These are phyloP conservation scores for Bombycilla garrulus DNA, from an alignment of 2,113 vertebrate genomes.

Conservation along the genomic window DNA sequence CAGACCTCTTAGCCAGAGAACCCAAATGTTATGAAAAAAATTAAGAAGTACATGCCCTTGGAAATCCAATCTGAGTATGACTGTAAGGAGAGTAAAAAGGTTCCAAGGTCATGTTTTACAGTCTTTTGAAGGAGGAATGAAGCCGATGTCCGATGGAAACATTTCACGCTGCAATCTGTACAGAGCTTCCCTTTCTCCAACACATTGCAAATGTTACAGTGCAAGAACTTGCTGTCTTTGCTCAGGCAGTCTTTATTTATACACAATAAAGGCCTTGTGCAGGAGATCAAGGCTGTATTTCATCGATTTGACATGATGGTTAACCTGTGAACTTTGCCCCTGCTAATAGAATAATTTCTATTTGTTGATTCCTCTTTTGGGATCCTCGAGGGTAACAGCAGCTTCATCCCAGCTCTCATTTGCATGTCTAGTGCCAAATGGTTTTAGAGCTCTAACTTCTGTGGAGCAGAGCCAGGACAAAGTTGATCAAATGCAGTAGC, in stretches of 20 bases:
- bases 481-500: background rate
- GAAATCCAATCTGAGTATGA: constrained; percentile 1
- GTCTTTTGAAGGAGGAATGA: constrained; percentile 26
- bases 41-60: background rate
- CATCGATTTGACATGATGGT: constrained; percentile 59
- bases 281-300: constrained; percentile 57
- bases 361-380: constrained; percentile 55
- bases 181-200: constrained; percentile 41
- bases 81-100: background rate
- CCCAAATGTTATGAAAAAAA: constrained; percentile 9
- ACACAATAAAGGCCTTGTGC: constrained; percentile 55
- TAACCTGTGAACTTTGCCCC: constrained; percentile 60
- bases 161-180: background rate
- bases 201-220: background rate
- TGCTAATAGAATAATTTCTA: constrained; percentile 65
- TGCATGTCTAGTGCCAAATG: constrained; percentile 22
- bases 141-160: background rate
- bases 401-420: background rate
- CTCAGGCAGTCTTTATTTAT: constrained; percentile 29
- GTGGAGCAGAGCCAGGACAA: background rate
- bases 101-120: constrained; percentile 30
- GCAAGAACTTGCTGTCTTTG: constrained; percentile 45
- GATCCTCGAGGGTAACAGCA: background rate
- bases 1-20: background rate
- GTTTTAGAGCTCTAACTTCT: background rate